A percentile compares a stretch with the other conserved stretches of the same genome.
These are phyloP conservation scores for Uria lomvia DNA, from an alignment of 2,113 vertebrate species.

Conservation along the genomic window DNA sequence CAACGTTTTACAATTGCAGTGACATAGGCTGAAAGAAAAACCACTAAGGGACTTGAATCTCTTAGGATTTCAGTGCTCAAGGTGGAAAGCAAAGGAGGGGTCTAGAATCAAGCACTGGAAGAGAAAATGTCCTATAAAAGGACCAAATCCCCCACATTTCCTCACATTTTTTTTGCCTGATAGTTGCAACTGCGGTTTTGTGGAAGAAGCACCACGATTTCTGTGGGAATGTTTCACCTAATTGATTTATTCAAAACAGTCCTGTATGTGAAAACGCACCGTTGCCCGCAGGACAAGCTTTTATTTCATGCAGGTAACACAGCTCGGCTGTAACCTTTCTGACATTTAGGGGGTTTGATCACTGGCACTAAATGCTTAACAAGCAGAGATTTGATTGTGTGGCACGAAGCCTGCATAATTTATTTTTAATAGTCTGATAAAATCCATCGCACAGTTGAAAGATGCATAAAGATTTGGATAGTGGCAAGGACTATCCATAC, in stretches of 20 bases:
- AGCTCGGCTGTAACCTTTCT: not conserved
- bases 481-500: not conserved
- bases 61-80: not conserved
- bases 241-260: not conserved
- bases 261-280: not conserved
- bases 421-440: conserved; percentile 35
- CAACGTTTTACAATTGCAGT: not conserved
- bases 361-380: conserved; percentile 34
- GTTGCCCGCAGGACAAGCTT: not conserved
- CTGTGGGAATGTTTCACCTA: not conserved
- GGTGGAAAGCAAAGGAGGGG: not conserved
- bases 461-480: not conserved
- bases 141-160: not conserved
- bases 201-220: not conserved
- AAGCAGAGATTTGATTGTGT: conserved; percentile 50
- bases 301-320: not conserved
- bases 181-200: not conserved
- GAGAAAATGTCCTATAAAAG: not conserved
- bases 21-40: not conserved
- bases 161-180: not conserved
- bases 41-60: fast-evolving
- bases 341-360: conserved; percentile 46
- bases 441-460: not conserved
- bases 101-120: not conserved
- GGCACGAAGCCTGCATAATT: conserved; percentile 45